Evolutionary conservation across 2,888 invertebrate genomes (phyloP).

Genomic region (Sphaerophoria taeniata): DNA sequence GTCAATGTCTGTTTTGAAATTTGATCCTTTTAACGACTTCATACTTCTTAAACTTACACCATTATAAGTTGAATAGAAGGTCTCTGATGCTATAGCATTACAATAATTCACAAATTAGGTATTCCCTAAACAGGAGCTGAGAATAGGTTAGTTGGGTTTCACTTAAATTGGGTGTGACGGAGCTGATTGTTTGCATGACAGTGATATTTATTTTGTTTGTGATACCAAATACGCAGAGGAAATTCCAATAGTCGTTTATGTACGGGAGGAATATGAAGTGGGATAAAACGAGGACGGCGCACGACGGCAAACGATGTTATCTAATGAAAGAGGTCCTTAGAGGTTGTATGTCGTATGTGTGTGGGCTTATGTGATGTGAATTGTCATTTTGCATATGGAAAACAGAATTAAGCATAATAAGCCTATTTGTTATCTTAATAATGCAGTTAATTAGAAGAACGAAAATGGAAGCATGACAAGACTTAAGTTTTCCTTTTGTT

Average conservation of each 20-base stretch:
- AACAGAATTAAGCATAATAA: background rate
- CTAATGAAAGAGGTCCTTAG: background rate
- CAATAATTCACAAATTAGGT: constrained; percentile 27
- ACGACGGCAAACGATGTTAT: background rate
- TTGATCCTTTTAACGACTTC: background rate
- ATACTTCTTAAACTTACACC: constrained; percentile 8
- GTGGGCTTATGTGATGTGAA: too few species aligned
- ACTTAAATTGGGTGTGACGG: constrained; percentile 48
- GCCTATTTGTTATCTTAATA: constrained; percentile 2
- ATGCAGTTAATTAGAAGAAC: constrained; percentile 3
- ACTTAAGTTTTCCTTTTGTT: background rate
- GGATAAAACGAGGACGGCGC: too few species aligned
- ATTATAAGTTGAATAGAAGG: background rate
- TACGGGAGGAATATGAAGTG: background rate
- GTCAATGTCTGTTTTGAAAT: constrained; percentile 56
- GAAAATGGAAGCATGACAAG: background rate
- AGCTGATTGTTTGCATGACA: constrained; percentile 61
- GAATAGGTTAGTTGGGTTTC: constrained; percentile 1
- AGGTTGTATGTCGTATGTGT: background rate
- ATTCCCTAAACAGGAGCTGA: background rate
- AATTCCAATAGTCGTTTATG: background rate
- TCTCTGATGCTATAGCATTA: background rate
- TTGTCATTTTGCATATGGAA: background rate
- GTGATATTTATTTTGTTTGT: constrained; percentile 50
- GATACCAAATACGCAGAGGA: background rate